Evolutionary conservation across 1,140 invertebrate species (phyloP).

Genomic region (Drosophila sucinea): DNA sequence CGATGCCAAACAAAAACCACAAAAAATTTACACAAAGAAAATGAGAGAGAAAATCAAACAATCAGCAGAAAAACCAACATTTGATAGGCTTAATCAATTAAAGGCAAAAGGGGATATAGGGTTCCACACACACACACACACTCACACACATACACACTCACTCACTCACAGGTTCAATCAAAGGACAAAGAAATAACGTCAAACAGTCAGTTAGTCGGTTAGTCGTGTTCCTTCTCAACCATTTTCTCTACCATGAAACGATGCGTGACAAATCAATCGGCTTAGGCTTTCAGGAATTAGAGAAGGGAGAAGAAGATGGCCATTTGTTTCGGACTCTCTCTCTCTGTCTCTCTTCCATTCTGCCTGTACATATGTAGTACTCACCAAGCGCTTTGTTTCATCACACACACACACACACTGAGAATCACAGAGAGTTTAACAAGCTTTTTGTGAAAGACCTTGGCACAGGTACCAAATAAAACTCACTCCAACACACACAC

Average conservation of each 20-base stretch:
- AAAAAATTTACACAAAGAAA: slow-evolving; percentile 25
- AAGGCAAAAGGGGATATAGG: slow-evolving; percentile 29
- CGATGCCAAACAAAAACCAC: slow-evolving; percentile 10
- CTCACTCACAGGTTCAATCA: slow-evolving; percentile 39
- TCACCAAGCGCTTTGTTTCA: slow-evolving; percentile 49
- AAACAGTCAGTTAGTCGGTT: slow-evolving; percentile 46
- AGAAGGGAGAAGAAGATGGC: neutral
- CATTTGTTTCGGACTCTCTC: slow-evolving; percentile 6
- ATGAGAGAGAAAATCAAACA: slow-evolving; percentile 36
- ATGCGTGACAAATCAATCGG: slow-evolving; percentile 79
- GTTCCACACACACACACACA: too few relatives aligned
- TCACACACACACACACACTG: slow-evolving; percentile 22
- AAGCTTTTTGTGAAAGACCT: slow-evolving; percentile 26
- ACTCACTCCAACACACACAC: slow-evolving; percentile 33
- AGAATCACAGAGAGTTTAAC: slow-evolving; percentile 21
- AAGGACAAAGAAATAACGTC: slow-evolving; percentile 39
- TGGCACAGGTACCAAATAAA: slow-evolving; percentile 45
- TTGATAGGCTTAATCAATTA: slow-evolving; percentile 79
- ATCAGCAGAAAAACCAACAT: slow-evolving; percentile 41
- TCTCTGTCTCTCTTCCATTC: neutral
- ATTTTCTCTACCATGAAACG: slow-evolving; percentile 54
- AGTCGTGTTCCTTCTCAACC: neutral
- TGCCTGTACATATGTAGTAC: slow-evolving; percentile 42
- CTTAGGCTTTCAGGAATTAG: slow-evolving; percentile 57
- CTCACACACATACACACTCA: too few relatives aligned